phyloP scores from a whole-genome alignment of 2,888 invertebrate species.

The Thecophora atra region DNA sequence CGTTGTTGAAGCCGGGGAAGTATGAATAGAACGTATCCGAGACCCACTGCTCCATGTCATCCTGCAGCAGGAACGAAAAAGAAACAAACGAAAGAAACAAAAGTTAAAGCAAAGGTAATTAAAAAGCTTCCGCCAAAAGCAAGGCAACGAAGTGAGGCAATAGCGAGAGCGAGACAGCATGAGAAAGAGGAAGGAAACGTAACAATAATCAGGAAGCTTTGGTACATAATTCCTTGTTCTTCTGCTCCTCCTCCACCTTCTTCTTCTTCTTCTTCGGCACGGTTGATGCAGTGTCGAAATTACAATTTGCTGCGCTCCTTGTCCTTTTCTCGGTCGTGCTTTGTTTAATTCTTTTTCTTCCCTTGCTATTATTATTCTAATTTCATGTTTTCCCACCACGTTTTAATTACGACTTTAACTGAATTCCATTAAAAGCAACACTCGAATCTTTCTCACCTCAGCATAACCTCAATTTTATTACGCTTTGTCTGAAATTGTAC shows the following conservation, averaged over 20 bases:
- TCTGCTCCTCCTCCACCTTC: too few species aligned
- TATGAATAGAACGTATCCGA: constrained; percentile 65
- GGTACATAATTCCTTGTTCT: constrained; percentile 54
- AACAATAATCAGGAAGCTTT: constrained; percentile 60
- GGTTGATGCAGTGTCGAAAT: neutral
- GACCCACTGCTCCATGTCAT: constrained; percentile 66
- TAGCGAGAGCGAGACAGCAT: neutral
- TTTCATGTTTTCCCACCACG: too few species aligned
- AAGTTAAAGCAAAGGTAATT: neutral
- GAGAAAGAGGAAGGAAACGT: constrained; percentile 47
- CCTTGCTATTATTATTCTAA: too few species aligned
- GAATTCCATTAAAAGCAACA: too few species aligned
- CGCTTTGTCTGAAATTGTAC: too few species aligned
- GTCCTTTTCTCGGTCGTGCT: too few species aligned
- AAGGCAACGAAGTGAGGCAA: neutral
- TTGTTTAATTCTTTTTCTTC: too few species aligned
- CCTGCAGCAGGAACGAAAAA: constrained; percentile 47
- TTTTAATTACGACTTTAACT: too few species aligned
- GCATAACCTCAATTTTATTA: too few species aligned
- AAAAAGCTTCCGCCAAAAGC: too few species aligned
- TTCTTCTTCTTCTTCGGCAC: constrained; percentile 7
- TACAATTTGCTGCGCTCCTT: too few species aligned
- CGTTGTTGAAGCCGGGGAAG: constrained; percentile 65
- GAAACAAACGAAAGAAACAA: neutral
- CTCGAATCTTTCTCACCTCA: too few species aligned